A percentile compares a stretch with the other conserved stretches of the same genome.
Conservation (phyloP, 1,140 invertebrate genomes). For the Mamestra configurata region DNA sequence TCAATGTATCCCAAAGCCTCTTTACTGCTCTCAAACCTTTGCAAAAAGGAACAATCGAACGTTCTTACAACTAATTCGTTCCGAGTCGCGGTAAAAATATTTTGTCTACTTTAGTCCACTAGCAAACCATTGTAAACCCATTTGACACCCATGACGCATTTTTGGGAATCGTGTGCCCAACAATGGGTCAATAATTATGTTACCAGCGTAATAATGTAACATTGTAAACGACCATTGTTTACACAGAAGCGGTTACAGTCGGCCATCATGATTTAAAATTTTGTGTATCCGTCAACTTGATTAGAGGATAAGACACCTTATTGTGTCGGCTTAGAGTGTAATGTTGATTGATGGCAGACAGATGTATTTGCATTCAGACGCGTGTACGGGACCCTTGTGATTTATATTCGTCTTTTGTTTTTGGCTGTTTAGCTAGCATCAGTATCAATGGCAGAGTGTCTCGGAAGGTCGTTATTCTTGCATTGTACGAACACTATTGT, state of each 20-base stretch:
- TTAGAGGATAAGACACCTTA: constrained; percentile 44
- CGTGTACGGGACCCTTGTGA: constrained; percentile 75
- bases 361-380: constrained; percentile 70
- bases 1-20: constrained; percentile 55
- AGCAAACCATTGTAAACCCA: constrained; percentile 63
- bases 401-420: constrained; percentile 86
- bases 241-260: constrained; percentile 72
- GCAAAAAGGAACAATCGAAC: constrained; percentile 60
- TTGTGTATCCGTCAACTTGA: background rate
- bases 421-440: constrained; percentile 82
- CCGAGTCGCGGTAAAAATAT: constrained; percentile 83
- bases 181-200: constrained; percentile 84
- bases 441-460: constrained; percentile 80
- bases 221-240: constrained; percentile 81
- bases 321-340: constrained; percentile 50
- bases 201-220: constrained; percentile 78
- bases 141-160: constrained; percentile 77
- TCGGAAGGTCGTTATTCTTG: constrained; percentile 84
- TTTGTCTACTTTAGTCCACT: constrained; percentile 73
- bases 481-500: constrained; percentile 84
- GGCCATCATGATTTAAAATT: constrained; percentile 37
- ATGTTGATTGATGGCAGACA: constrained; percentile 23
- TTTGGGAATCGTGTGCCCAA: constrained; percentile 73
- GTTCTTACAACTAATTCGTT: constrained; percentile 74
- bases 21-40: constrained; percentile 46